phyloP scores from a whole-genome alignment of 1,140 invertebrate species.

The Frieseomelitta varia region DNA sequence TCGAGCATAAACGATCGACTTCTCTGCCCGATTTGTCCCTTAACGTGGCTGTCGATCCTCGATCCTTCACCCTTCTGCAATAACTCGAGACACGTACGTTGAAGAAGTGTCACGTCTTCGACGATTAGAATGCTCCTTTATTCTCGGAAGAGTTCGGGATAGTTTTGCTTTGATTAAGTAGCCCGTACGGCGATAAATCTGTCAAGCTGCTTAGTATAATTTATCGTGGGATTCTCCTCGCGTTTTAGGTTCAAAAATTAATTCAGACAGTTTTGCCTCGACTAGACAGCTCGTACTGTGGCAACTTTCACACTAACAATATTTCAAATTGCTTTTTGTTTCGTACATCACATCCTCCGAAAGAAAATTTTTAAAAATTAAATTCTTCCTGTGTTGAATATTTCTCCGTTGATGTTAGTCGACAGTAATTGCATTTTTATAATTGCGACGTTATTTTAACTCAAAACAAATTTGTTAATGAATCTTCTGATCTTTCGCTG shows the following conservation, averaged over 20 bases:
- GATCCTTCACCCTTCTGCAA: not conserved
- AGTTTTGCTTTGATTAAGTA: not conserved
- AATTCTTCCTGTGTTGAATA: no score
- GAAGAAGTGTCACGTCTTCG: not conserved
- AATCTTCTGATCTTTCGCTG: no score
- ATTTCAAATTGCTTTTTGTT: no score
- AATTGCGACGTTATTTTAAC: no score
- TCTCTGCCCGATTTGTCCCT: slow-evolving; percentile 16
- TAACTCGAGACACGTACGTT: not conserved
- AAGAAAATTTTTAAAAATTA: no score
- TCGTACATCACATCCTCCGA: no score
- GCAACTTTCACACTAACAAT: no score
- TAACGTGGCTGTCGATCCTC: not conserved
- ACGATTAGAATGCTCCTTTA: not conserved
- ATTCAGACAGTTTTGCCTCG: not conserved
- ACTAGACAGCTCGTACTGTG: no score
- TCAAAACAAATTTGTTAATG: no score
- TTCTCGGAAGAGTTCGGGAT: not conserved
- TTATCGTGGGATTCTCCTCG: not conserved
- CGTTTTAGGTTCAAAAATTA: not conserved
- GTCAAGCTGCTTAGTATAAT: not conserved
- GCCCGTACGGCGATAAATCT: not conserved
- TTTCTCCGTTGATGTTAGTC: no score
- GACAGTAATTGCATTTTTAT: no score
- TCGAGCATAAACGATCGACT: not conserved